phyloP scores from a whole-genome alignment of 2,113 vertebrate genomes.

The Lynx canadensis region DNA sequence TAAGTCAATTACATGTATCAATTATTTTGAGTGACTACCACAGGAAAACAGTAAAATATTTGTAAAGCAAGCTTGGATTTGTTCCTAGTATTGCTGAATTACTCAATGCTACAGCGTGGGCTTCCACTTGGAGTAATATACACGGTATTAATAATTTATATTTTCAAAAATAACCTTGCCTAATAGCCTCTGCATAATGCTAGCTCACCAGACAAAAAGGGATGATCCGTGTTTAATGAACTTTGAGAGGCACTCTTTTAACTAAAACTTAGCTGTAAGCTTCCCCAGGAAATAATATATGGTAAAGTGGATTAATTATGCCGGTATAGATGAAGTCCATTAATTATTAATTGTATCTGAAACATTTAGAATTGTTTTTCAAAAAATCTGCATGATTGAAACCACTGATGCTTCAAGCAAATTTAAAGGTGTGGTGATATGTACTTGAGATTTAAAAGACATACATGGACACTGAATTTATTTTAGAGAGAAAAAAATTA shows the following conservation, averaged over 20 bases:
- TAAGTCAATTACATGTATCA: background rate
- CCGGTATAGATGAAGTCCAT: background rate
- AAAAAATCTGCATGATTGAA: background rate
- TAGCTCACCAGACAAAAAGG: background rate
- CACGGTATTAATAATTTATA: background rate
- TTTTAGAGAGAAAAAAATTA: constrained; percentile 53
- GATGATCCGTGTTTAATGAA: background rate
- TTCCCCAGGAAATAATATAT: background rate
- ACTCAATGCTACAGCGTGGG: background rate
- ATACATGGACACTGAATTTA: background rate
- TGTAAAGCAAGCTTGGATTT: background rate
- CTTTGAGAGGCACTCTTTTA: background rate
- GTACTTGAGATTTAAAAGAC: constrained; percentile 16
- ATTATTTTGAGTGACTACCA: background rate
- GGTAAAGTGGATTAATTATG: background rate
- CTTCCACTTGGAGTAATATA: background rate
- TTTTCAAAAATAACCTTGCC: background rate
- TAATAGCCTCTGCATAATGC: background rate
- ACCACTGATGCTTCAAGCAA: background rate
- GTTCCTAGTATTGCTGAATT: background rate
- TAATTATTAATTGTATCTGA: background rate
- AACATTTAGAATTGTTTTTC: background rate
- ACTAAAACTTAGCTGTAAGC: background rate
- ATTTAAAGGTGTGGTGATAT: background rate
- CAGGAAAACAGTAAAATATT: background rate